A percentile compares a stretch with the other conserved stretches of the same genome.
These are phyloP conservation scores for Vidua macroura DNA, from an alignment of 2,113 vertebrate species.

Conservation along the genomic window DNA sequence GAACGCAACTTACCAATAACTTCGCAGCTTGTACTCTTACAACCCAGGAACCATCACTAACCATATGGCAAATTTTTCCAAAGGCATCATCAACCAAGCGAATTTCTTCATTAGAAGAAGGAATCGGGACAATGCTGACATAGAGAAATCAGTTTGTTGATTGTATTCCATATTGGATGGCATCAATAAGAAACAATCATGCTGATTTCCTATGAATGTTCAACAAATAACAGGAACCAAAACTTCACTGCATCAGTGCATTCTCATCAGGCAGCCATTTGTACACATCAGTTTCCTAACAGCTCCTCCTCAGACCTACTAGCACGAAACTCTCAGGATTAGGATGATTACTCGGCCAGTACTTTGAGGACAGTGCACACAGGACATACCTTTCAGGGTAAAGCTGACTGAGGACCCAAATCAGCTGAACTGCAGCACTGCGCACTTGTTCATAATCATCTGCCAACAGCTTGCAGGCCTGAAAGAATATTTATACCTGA, in stretches of 20 bases:
- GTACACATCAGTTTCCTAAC: neutral
- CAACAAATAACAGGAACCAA: neutral
- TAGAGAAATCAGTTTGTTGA: neutral
- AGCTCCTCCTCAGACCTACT: neutral
- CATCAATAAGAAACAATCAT: neutral
- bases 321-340: neutral
- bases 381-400: slow-evolving; percentile 89
- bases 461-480: slow-evolving; percentile 91
- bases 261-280: neutral
- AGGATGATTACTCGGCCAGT: neutral
- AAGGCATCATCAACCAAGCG: slow-evolving; percentile 94
- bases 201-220: neutral
- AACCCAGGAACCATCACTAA: slow-evolving; percentile 96
- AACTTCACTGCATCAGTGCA: neutral
- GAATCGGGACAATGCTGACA: slow-evolving; percentile 92
- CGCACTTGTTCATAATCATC: slow-evolving; percentile 98
- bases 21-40: slow-evolving; percentile 95
- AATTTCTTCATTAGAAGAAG: slow-evolving; percentile 97
- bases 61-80: slow-evolving; percentile 97
- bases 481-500: neutral
- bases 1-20: slow-evolving; percentile 81
- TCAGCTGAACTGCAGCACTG: slow-evolving; percentile 92
- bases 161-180: neutral
- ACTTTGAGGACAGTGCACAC: neutral
- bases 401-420: slow-evolving; percentile 94